phyloP scores from a whole-genome alignment of 2,797 vertebrate species.

The Benthosema pterotum region DNA sequence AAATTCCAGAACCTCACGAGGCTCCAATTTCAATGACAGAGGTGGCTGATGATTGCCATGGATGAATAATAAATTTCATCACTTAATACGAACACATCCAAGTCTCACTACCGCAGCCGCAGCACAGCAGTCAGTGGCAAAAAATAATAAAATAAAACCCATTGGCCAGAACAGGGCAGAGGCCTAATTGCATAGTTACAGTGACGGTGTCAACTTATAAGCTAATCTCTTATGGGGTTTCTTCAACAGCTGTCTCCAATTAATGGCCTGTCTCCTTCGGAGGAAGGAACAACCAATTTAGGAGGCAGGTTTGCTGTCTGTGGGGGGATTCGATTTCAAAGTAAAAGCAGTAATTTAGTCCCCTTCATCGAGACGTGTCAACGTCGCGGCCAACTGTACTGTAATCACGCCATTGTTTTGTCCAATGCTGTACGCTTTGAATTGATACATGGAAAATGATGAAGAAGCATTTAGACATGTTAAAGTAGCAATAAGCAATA shows the following conservation, averaged over 20 bases:
- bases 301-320: constrained; percentile 52
- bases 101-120: constrained; percentile 31
- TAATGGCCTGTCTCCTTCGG: constrained; percentile 76
- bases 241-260: constrained; percentile 75
- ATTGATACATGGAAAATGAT: constrained; percentile 16
- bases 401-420: constrained; percentile 46
- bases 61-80: constrained; percentile 74
- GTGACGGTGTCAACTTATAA: constrained; percentile 40
- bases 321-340: constrained; percentile 74
- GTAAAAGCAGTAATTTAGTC: constrained; percentile 39
- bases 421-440: constrained; percentile 32
- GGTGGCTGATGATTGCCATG: constrained; percentile 51
- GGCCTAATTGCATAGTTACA: constrained; percentile 58
- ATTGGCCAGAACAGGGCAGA: constrained; percentile 58
- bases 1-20: constrained; percentile 16
- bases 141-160: too few species aligned
- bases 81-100: constrained; percentile 56
- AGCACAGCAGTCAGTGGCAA: too few species aligned
- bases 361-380: constrained; percentile 44
- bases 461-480: constrained; percentile 38
- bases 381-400: constrained; percentile 34
- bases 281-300: constrained; percentile 47
- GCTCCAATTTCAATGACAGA: constrained; percentile 47
- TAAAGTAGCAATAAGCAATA: too few species aligned
- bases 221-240: constrained; percentile 64